These are phyloP conservation scores for Ptilodon capucinus DNA, from an alignment of 2,888 invertebrate species.

Conservation along the genomic window DNA sequence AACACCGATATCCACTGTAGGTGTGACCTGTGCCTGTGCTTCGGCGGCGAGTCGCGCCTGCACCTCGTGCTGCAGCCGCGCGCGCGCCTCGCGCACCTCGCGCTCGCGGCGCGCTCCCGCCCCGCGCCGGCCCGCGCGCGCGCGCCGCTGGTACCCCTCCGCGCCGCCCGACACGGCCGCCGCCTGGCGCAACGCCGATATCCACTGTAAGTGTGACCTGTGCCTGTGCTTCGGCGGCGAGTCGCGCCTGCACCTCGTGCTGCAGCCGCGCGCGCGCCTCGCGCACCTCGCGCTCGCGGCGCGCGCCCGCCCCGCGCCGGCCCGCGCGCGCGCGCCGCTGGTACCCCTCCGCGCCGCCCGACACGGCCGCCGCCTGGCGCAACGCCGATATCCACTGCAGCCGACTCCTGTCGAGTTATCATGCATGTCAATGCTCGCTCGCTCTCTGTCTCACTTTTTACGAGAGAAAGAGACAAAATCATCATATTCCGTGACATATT, in stretches of 20 bases:
- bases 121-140: too few species aligned
- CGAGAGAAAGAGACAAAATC: too few species aligned
- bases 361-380: constrained; percentile 87
- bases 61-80: constrained; percentile 85
- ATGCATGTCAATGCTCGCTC: too few species aligned
- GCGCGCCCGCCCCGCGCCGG: constrained; percentile 77
- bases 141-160: too few species aligned
- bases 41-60: constrained; percentile 83
- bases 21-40: constrained; percentile 72
- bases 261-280: constrained; percentile 85
- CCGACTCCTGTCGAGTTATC: constrained; percentile 86
- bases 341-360: constrained; percentile 86
- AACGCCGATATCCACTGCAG: constrained; percentile 90
- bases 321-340: constrained; percentile 83
- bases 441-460: too few species aligned
- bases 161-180: too few species aligned
- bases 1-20: too few species aligned
- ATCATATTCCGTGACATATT: too few species aligned
- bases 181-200: too few species aligned
- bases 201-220: constrained; percentile 51
- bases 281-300: constrained; percentile 81
- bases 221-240: constrained; percentile 82
- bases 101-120: too few species aligned
- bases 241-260: constrained; percentile 84
- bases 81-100: too few species aligned